These are phyloP conservation scores for Calypte anna DNA, from an alignment of 2,113 vertebrate species.

Conservation along the genomic window DNA sequence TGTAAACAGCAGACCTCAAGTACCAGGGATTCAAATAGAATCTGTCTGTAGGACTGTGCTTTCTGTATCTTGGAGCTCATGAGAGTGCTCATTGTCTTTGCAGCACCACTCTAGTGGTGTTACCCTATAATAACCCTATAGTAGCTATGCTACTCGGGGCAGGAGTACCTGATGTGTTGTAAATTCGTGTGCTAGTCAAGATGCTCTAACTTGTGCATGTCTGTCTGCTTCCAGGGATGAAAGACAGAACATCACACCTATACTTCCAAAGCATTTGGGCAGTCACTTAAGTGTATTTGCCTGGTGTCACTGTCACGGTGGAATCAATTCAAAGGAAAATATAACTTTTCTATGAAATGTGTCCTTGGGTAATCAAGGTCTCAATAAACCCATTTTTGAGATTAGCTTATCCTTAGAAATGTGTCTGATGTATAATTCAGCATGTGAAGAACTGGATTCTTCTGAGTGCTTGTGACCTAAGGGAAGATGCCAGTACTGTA, in stretches of 20 bases:
- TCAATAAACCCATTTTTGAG: neutral
- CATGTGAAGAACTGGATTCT: neutral
- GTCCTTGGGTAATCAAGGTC: neutral
- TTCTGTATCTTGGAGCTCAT: neutral
- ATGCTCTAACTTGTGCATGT: neutral
- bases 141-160: neutral
- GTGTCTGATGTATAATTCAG: neutral
- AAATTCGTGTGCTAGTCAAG: conserved; percentile 7
- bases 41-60: neutral
- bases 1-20: neutral
- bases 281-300: neutral
- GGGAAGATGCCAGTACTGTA: neutral
- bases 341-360: neutral
- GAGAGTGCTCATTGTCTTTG: neutral
- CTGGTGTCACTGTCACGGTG: neutral
- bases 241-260: neutral
- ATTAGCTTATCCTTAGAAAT: neutral
- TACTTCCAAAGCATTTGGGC: neutral
- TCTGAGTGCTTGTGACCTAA: neutral
- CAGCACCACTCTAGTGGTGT: neutral
- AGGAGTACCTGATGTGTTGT: neutral
- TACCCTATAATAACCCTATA: neutral
- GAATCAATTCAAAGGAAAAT: neutral
- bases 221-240: neutral
- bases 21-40: neutral